A percentile compares a stretch with the other conserved stretches of the same genome.
Evolutionary conservation across 2,888 invertebrate species (phyloP).

Genomic region (Geophilus truncorum): DNA sequence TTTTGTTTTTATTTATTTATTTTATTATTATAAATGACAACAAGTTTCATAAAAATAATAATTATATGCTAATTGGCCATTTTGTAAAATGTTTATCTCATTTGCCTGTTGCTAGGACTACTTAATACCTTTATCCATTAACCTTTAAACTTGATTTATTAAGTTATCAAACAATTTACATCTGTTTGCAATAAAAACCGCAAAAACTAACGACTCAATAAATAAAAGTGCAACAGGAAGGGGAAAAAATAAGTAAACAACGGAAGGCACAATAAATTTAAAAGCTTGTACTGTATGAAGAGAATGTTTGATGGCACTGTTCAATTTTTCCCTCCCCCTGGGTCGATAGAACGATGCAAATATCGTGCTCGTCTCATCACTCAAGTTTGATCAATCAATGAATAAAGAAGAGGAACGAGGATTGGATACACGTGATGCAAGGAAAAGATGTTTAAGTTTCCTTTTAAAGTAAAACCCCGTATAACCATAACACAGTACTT

Average conservation of each 20-base stretch:
- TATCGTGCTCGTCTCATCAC: slow-evolving; percentile 8
- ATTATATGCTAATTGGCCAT: too few species aligned
- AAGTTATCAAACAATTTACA: not conserved
- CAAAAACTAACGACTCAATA: not conserved
- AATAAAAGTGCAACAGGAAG: not conserved
- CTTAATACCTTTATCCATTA: not conserved
- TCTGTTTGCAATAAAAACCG: not conserved
- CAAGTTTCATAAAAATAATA: too few species aligned
- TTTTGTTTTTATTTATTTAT: not conserved
- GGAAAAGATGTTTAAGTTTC: not conserved
- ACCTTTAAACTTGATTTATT: not conserved
- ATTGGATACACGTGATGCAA: not conserved
- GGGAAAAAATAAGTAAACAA: not conserved
- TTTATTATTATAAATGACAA: not conserved
- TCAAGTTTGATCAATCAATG: slow-evolving; percentile 23
- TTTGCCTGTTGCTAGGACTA: too few species aligned
- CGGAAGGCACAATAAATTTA: not conserved
- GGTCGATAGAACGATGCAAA: slow-evolving; percentile 8
- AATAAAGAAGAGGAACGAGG: not conserved
- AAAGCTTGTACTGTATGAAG: not conserved
- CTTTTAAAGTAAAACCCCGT: not conserved
- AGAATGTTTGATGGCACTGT: not conserved
- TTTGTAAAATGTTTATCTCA: too few species aligned
- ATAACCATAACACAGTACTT: not conserved
- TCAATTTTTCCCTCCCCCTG: not conserved